Base-by-base conservation (phyloP, 2,888 invertebrate genomes). In the Xanthia togata region DNA sequence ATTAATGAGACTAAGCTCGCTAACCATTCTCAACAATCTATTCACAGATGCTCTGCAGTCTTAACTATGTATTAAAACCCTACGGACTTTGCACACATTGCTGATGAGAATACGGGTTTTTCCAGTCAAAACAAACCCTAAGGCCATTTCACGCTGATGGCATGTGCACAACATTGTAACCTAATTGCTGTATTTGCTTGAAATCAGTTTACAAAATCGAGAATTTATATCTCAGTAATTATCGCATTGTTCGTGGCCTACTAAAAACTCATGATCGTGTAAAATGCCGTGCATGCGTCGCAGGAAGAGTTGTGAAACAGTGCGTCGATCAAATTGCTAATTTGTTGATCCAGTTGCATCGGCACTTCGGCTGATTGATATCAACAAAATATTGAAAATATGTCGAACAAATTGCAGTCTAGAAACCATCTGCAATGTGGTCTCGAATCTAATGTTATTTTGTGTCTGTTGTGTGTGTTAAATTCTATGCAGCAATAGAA, bases 191-290 rank as follows among this genome's bases (percentile, higher is more conserved):
- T 50, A 75, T 72, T 63, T 64, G 23, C 44, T 17, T 47, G n/a
- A 57, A 83, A 83, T 64, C 81, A 60, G 67, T 73, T 83, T n/a
- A 71, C 73, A 69, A 68, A 81, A 81, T 77, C 55, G 67, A 73
- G 55, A 71, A 81, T 69, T 64, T 67, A 84, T 81, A 69, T 69
- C 53, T 60, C 23, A 47, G 72, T 81, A 83, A 84, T 78, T 78
- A 84, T 59, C 41, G 59, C 59, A 84, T 73, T 78, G 81, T 81
- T 83, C 53, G 71, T 72, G 72, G 55, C 74, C 73, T 63, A 74
- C 44, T 81, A 81, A 84, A 83, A 68, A 70, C 59, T 72, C 62
- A 64, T 81, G 71, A 74, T 67, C 81, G 74, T 72, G 73, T 81
- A 70, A 72, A 64, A 26, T 60, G 70, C 26, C 38, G 72, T 70